phyloP scores from a whole-genome alignment of 2,888 invertebrate species.

The Parelbella ahira region DNA sequence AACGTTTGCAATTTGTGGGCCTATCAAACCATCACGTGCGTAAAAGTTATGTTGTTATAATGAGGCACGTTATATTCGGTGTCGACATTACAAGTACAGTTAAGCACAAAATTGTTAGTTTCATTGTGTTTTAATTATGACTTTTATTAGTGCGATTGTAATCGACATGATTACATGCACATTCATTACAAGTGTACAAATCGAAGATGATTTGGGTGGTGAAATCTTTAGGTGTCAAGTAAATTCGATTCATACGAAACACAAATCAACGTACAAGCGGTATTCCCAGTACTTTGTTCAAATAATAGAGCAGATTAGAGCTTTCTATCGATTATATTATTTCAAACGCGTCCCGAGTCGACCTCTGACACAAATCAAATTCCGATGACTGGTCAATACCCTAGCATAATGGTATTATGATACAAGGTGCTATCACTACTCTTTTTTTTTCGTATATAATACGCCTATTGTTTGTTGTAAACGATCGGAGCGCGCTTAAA shows the following conservation, averaged over 20 bases:
- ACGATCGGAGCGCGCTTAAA: constrained; percentile 43
- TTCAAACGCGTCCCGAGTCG: constrained; percentile 35
- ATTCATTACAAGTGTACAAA: constrained; percentile 26
- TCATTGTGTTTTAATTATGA: constrained; percentile 19
- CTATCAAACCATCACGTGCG: neutral
- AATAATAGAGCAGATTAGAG: constrained; percentile 55
- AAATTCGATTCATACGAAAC: constrained; percentile 42
- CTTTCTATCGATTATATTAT: constrained; percentile 49
- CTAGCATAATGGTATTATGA: constrained; percentile 53
- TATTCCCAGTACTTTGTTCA: constrained; percentile 31
- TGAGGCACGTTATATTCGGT: no score
- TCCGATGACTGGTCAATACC: constrained; percentile 58
- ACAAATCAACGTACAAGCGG: constrained; percentile 37
- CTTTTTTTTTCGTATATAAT: constrained; percentile 61
- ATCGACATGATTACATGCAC: constrained; percentile 27
- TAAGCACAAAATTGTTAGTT: constrained; percentile 9
- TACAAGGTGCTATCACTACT: constrained; percentile 56
- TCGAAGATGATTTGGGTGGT: constrained; percentile 23
- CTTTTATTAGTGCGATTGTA: constrained; percentile 20
- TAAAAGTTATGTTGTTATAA: no score
- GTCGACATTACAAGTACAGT: constrained; percentile 5
- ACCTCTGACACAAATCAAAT: constrained; percentile 53
- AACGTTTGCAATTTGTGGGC: no score
- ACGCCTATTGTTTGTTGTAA: constrained; percentile 70
- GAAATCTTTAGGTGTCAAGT: constrained; percentile 40